These are phyloP conservation scores for Nasua narica DNA, from an alignment of 2,797 vertebrate genomes.

Conservation along the genomic window DNA sequence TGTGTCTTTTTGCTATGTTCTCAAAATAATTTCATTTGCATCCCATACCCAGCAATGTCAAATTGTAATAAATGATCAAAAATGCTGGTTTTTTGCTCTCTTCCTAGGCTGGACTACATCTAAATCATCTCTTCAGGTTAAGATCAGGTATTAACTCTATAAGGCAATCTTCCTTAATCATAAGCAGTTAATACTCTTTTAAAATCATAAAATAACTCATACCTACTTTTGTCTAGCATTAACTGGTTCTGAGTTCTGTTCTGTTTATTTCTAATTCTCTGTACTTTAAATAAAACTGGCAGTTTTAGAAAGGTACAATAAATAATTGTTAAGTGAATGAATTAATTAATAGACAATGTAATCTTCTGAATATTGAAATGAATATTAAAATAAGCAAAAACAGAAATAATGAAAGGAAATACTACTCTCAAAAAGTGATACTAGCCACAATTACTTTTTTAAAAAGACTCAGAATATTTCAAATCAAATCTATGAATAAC, in stretches of 20 bases:
- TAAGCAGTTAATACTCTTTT: not conserved
- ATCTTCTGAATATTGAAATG: not conserved
- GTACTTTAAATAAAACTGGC: not conserved
- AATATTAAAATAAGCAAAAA: constrained; percentile 23
- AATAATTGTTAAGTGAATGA: not conserved
- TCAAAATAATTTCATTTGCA: not conserved
- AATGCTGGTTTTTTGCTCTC: not conserved
- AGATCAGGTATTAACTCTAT: not conserved
- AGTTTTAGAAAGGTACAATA: not conserved
- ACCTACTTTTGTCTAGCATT: not conserved
- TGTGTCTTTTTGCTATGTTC: not conserved
- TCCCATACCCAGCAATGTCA: not conserved
- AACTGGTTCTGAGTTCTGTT: not conserved
- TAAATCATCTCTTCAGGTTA: not conserved
- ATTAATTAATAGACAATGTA: not conserved
- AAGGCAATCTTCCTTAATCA: not conserved
- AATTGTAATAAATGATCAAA: not conserved
- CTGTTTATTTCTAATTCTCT: not conserved
- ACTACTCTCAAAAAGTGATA: not conserved
- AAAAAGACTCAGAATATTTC: not conserved
- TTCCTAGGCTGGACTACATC: not conserved
- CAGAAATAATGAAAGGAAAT: not conserved
- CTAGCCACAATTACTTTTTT: not conserved
- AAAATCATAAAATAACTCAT: not conserved
- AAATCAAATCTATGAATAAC: not conserved